Base-by-base conservation (phyloP, 2,888 invertebrate genomes). In the Endotricha flammealis region DNA sequence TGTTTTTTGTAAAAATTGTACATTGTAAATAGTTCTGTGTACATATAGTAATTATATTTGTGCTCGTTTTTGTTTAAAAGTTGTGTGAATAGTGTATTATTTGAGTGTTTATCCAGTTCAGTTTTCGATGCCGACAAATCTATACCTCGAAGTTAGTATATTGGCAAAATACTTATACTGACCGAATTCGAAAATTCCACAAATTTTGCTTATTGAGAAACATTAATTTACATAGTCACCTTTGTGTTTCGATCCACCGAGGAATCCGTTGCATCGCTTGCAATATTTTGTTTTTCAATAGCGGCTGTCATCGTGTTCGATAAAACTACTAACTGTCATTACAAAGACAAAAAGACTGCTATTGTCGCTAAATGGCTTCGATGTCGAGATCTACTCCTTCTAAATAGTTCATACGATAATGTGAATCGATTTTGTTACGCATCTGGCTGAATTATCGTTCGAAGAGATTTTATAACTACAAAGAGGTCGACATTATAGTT, bases 11-110 rank as follows among this genome's bases (percentile, higher is more conserved):
- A 87, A 85, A 87, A 88, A 88, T 87, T 90, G 89, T 90, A 90
- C 88, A 90, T 90, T 90, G 90, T 91, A 91, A 89, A 90, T 91
- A 90, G 90, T 89, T 87, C 81, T 77, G 88, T 91, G 91, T 91
- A 90, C 88, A 91, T 90, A 90, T 90, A 90, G 90, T 90, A 88
- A 85, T 90, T 90, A 90, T 90, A 90, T 90, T 90, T 90, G 85
- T 87, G 88, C 81, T 74, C 72, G 87, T 88, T 88, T 35, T 82
- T 87, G 88, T 88, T 88, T 80, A 77, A 74, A 73, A 79, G 71
- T 83, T 88, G 87, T 87, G 89, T 89, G 89, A 89, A 89, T 88
- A 82, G 83, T 87, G 86, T 83, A 80, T 75, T 77, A 81, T 77
- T 87, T 88, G 82, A 86, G 88, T 87, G 85, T 85, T 82, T 81